Base-by-base conservation (phyloP, 2,113 vertebrate species). In the Channa argus region DNA sequence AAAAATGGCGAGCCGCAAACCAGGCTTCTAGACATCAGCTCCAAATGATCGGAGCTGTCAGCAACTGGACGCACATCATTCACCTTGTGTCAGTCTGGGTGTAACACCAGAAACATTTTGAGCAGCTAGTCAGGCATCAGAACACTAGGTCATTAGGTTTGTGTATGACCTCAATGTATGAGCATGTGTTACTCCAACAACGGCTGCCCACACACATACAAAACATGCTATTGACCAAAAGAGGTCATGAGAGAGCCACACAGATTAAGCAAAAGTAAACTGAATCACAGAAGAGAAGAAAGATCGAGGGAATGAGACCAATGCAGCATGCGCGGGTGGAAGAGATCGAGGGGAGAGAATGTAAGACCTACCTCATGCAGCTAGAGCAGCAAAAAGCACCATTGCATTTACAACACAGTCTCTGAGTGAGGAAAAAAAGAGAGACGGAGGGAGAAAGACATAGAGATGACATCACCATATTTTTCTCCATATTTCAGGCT, bases 381-480 rank as follows among this genome's bases (percentile, higher is more conserved):
- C 79, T 59, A 36, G 6, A 24, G 39, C 44, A 80, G 85, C 74
- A 72, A 53, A 81, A 80, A 84, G 71, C 86, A 79, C 68, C 80
- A 67, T 83, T 36, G 71, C 66, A 3, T 76, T 80, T 79, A 84
- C 74, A 80, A 71, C 72, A 84, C 84, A 63, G 86, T 52, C 79
- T 80, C 74, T 13, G 56, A 65, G 58, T 74, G 67, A 84, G 10
- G 9, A 51, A 11, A 24, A 49, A 45, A 13, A 39, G 74, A 75
- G 51, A 13, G 41, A 51, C 66, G 5, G 46, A 36, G 52, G 2
- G 53, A 74, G 83, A 77, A 72, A 81, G 76, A 89, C 62, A 56
- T 60, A 10, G 63, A 83, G 79, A 87, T 93, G 91, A 92, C 91
- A 91, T 92, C 89, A 90, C 86, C 70, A 73, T 81, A 74, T 85